A percentile compares a stretch with the other conserved stretches of the same genome.
Conservation (phyloP, 2,113 vertebrate genomes). For the Sitta europaea region DNA sequence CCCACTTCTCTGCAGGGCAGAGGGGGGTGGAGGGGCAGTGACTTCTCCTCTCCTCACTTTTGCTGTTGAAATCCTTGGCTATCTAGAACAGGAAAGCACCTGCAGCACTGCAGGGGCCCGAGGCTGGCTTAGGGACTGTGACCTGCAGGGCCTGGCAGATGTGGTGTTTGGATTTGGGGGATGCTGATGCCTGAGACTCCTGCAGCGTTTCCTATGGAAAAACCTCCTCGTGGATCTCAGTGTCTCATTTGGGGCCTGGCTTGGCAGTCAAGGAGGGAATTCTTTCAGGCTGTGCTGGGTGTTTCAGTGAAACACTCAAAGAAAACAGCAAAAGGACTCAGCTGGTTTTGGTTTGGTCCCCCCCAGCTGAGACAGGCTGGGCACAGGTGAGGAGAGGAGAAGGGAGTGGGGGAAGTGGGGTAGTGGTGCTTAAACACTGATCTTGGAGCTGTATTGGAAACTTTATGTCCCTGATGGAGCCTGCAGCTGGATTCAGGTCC, state of each 20-base stretch:
- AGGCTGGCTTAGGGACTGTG: fast-evolving
- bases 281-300: background rate
- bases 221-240: background rate
- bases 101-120: background rate
- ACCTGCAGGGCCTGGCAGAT: background rate
- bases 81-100: background rate
- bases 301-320: background rate
- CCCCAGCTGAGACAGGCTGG: background rate
- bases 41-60: background rate
- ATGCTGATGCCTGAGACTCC: background rate
- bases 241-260: background rate
- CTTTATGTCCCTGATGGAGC: background rate
- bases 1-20: background rate
- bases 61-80: background rate
- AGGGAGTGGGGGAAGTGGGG: background rate
- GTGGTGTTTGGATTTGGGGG: background rate
- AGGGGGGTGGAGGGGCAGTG: background rate
- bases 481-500: background rate
- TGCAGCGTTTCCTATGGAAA: background rate
- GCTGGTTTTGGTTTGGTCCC: background rate
- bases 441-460: background rate
- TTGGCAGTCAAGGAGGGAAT: background rate
- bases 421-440: background rate
- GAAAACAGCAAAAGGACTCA: background rate
- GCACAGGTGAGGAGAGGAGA: background rate